A percentile compares a stretch with the other conserved stretches of the same genome.
These are phyloP conservation scores for Diuraphis noxia DNA, from an alignment of 1,140 invertebrate species.

Conservation along the genomic window DNA sequence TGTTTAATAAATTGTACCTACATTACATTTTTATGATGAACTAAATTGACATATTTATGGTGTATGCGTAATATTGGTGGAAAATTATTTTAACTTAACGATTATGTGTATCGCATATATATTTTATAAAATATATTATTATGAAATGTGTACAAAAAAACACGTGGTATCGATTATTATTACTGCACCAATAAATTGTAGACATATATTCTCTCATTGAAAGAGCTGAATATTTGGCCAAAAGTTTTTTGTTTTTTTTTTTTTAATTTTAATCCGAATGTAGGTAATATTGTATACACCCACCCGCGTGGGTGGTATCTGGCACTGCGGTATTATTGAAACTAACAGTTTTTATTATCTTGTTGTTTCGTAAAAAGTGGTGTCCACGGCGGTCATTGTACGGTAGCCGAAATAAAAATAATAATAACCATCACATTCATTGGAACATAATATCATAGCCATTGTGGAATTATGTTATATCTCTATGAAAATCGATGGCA, in stretches of 20 bases:
- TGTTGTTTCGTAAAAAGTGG: not conserved
- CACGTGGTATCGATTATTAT: not conserved
- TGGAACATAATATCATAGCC: not conserved
- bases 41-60: not conserved
- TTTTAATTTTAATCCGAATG: not conserved
- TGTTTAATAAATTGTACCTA: not conserved
- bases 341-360: not conserved
- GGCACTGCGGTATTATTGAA: not conserved
- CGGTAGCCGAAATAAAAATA: not conserved
- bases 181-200: too few species aligned
- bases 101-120: not conserved
- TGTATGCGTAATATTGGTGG: not conserved
- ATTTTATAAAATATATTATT: too few species aligned
- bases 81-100: not conserved
- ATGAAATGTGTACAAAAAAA: not conserved
- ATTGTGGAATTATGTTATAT: not conserved
- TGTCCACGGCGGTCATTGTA: not conserved
- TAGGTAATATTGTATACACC: not conserved
- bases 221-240: not conserved
- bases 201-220: not conserved
- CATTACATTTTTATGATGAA: not conserved
- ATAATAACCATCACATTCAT: not conserved
- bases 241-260: not conserved
- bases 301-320: not conserved
- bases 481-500: not conserved